Evolutionary conservation across 2,113 vertebrate genomes (phyloP), one percentile per base, ranked within the genome.

Genomic region (Cervus canadensis): DNA sequence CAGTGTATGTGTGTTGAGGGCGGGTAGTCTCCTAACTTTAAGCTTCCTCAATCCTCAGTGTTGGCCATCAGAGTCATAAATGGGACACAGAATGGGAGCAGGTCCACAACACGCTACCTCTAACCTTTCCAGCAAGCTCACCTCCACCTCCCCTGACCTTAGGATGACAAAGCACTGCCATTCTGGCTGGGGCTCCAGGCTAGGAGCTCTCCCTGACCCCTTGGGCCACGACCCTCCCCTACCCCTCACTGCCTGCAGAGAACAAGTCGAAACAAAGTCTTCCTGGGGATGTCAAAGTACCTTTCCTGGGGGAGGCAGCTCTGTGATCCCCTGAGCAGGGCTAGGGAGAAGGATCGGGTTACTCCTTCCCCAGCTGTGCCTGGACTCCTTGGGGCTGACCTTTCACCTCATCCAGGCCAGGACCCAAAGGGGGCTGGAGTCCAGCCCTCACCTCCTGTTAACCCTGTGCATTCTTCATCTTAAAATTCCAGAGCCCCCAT

Each of bases 361-460:
- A 97, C 98, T 97, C 79, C 96, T 95, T 95, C 97, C 97, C 98
- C 96, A 98, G 96, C 98, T 94, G 98, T 97, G 97, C 97, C 57
- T 91, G 93, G 86, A 97, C 98, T 97, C 94, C 98, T 97, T 97
- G 91, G 93, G 93, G 94, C 89, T 98, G 96, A 98, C 98, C 98
- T 98, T 98, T 98, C 98, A 98, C 98, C 98, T 98, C 96, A 91
- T 83, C 96, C 96, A 97, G 96, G 91, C 97, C 97, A 95, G 83
- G 96, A 98, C 97, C 97, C 98, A 97, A 98, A 98, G 96, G 89
- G 91, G 94, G 92, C 92, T 30, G 19, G 91, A 98, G 91, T 96
- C 84, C 88, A 96, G 95, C 71, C 83, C 79, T 97, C 78, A 97
- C 98, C 97, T 98, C 94, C 93, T 23, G 89, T 97, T 98, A 98